Base-by-base conservation (phyloP, 2,888 invertebrate species). In the Apamea anceps region DNA sequence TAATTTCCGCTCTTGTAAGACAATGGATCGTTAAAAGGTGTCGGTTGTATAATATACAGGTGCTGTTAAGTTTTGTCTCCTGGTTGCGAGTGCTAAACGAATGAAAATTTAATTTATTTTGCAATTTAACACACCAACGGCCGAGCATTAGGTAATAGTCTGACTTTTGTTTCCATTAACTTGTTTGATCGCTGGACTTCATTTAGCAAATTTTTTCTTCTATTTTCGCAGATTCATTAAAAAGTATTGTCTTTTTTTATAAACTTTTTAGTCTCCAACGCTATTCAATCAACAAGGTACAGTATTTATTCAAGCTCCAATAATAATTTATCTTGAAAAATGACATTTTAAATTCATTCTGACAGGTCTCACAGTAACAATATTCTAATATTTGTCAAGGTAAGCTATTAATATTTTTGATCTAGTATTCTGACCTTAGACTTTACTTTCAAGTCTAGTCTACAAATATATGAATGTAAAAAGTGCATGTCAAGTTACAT, bases 11-110 rank as follows among this genome's bases (percentile, higher is more conserved):
- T 92, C 84, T 91, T 87, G 70, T 87, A 87, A 85, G 86, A 93
- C 93, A 93, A 93, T 93, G 84, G 93, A 81, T 93, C 92, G 88
- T 93, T 93, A 91, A 82, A 65, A 89, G 85, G 81, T 75, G 88
- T 77, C 57, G 68, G 87, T 91, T 90, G 89, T 90, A 89, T 92
- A 91, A 89, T 80, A 85, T 80, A 85, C 87, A 88, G 90, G 86
- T 88, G 86, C 78, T 57, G 54, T 28, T 62, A 37, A 75, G 48
- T 79, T 76, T 72, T 73, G 80, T 80, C 90, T 87, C 75, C 82
- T 75, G 21, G 0, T 28, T 68, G 42, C 60, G 76, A 42, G 80
- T 79, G 82, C 86, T 85, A 89, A 88, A 89, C 84, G 51, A 72
- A 87, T 87, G 86, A 85, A 91, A 90, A 88, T 86, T 81, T 72